Base-by-base conservation (phyloP, 2,797 vertebrate species). In the Melopsittacus undulatus region DNA sequence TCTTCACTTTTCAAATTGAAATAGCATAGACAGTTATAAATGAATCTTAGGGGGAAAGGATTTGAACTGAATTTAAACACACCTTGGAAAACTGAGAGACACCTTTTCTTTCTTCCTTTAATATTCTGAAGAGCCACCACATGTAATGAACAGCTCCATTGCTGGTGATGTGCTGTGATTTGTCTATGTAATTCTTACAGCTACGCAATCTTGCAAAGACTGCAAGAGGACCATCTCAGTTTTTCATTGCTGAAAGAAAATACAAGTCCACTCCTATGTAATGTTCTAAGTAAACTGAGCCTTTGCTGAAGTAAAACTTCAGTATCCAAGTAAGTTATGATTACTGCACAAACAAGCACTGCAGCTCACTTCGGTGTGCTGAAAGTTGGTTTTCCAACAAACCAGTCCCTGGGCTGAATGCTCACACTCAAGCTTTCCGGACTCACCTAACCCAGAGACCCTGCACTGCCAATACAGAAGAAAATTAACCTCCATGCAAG, bases 351-450 rank as follows among this genome's bases (percentile, higher is more conserved):
- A 46, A 51, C 2, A 21, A 59, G 61, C 34, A 13, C 30, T 20
- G 45, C 24, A 46, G 40, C 18, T 8, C 5, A 15, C 21, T 51
- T 34, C 11, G 21, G 34, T 17, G 62, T 13, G 36, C 56, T 43
- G 34, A 45, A 48, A 0, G 1, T 36, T n/a, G 27, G n/a, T 52
- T 54, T 29, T 17, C 15, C 19, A 18, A 5, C n/a, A 15, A 43
- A 14, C 32, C 43, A 38, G 54, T 17, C 21, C 0, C 0, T 9
- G n/a, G n/a, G 14, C 22, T 36, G 42, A 24, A 40, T 0, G 4
- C 8, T 43, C 82, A 43, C n/a, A 3, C 36, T 49, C 36, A 21
- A 30, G 18, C 13, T 64, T 77, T 36, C 66, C 9, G 16, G 11
- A 27, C 5, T 52, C 36, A n/a, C 7, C 56, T 10, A 48, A 17